Evolutionary conservation across 1,140 invertebrate genomes (phyloP).

Genomic region (Caenorhabditis inopinata): DNA sequence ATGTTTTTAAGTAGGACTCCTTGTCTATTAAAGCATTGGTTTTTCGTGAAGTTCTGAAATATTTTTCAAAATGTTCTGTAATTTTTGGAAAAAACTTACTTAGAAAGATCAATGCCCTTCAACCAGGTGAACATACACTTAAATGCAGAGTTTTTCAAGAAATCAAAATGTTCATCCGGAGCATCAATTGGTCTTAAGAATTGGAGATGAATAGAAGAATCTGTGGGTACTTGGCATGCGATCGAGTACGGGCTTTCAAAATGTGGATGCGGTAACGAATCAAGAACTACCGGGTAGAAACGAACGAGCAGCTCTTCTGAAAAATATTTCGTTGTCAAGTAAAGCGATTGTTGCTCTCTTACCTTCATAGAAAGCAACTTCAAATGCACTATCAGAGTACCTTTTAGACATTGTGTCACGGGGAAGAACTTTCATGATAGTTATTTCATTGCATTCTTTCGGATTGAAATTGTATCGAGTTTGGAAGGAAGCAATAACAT

Average conservation of each 20-base stretch:
- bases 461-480: background rate
- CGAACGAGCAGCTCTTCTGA: background rate
- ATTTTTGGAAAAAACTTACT: background rate
- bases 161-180: background rate
- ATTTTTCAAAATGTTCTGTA: background rate
- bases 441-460: background rate
- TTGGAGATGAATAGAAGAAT: background rate
- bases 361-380: constrained; percentile 1
- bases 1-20: constrained; percentile 38
- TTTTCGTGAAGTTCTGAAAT: background rate
- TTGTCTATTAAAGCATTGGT: constrained; percentile 39
- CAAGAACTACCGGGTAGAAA: background rate
- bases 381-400: background rate
- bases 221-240: background rate
- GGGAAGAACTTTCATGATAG: background rate
- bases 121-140: constrained; percentile 12
- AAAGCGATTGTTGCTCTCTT: background rate
- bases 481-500: background rate
- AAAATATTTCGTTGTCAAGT: background rate
- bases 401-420: background rate
- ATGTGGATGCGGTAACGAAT: constrained; percentile 16
- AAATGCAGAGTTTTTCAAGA: background rate
- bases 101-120: constrained; percentile 20
- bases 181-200: background rate
- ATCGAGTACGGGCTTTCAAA: constrained; percentile 17